Evolutionary conservation across 1,140 invertebrate genomes (phyloP).

Genomic region (Neotoxoptera formosana): DNA sequence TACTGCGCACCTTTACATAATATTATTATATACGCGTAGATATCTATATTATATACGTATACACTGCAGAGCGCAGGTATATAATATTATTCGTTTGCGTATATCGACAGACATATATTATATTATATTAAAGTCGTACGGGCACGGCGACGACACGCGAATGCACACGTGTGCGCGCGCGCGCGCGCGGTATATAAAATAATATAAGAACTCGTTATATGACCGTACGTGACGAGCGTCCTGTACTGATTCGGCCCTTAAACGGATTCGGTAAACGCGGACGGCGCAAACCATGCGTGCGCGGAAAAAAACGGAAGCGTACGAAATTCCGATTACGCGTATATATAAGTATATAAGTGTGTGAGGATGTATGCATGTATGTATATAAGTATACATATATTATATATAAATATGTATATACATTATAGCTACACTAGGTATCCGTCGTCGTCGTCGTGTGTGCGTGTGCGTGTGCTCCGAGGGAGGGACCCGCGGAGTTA

Average conservation of each 20-base stretch:
- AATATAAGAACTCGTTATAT: constrained; percentile 21
- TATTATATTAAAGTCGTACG: neutral
- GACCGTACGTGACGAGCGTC: neutral
- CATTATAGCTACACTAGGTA: neutral
- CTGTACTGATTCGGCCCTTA: neutral
- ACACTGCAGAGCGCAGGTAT: neutral
- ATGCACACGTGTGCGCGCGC: no score
- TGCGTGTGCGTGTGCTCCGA: no score
- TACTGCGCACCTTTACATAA: no score
- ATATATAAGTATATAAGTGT: no score
- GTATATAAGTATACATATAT: no score
- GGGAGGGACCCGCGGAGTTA: neutral
- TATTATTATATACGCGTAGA: no score
- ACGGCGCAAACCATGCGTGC: no score
- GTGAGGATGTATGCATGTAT: no score
- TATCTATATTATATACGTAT: no score
- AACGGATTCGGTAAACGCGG: neutral
- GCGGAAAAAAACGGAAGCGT: neutral
- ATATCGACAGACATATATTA: neutral
- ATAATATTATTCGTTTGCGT: neutral
- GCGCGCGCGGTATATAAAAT: no score
- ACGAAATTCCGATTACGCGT: constrained; percentile 7
- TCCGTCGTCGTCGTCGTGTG: no score
- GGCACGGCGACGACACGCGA: neutral
- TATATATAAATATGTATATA: neutral